A percentile compares a stretch with the other conserved stretches of the same genome.
These are phyloP conservation scores for Okamejei kenojei DNA, from an alignment of 2,797 vertebrate genomes.

Conservation along the genomic window DNA sequence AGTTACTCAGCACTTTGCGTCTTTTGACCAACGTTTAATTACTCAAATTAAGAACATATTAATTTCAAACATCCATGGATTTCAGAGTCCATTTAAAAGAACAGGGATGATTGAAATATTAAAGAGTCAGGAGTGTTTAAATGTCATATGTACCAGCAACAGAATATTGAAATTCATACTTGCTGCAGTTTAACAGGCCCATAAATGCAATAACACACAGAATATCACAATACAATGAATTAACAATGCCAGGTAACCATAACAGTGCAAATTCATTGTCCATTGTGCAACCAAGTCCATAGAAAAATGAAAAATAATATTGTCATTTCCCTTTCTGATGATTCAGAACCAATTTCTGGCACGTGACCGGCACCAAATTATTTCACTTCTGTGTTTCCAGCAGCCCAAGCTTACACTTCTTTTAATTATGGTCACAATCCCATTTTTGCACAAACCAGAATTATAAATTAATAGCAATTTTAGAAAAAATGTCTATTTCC, in stretches of 20 bases:
- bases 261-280: no score
- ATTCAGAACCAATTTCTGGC: not conserved
- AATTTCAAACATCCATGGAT: not conserved
- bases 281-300: no score
- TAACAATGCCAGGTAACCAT: no score
- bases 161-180: no score
- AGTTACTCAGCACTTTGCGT: no score
- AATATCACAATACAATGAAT: no score
- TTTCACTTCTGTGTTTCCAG: conserved; percentile 28
- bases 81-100: not conserved
- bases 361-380: not conserved
- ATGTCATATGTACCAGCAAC: no score
- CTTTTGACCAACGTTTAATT: not conserved
- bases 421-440: not conserved
- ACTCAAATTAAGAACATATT: not conserved
- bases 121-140: not conserved
- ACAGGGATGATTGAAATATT: not conserved
- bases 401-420: not conserved
- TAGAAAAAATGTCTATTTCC: not conserved
- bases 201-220: no score
- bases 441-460: not conserved
- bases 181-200: no score
- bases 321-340: conserved; percentile 26
- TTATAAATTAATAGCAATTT: not conserved
- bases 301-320: not conserved